A percentile compares a stretch with the other conserved stretches of the same genome.
Conservation (phyloP, 2,888 invertebrate species). For the Exocentrus adspersus region DNA sequence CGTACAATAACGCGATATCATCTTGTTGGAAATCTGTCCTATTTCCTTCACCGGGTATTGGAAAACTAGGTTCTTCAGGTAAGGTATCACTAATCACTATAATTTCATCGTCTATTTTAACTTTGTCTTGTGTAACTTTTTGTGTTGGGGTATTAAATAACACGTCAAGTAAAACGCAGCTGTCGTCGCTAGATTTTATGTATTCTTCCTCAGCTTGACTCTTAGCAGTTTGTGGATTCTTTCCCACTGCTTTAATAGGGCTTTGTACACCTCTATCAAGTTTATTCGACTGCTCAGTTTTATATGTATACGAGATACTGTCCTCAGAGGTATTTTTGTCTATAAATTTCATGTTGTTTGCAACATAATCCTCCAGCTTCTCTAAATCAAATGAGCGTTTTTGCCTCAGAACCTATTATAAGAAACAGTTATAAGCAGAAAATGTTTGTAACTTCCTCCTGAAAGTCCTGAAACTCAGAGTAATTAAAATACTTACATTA, state of each 20-base stretch:
- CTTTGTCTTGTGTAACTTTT: too few relatives aligned
- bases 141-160: neutral
- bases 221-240: neutral
- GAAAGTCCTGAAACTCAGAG: neutral
- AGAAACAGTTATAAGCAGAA: neutral
- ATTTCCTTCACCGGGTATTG: too few relatives aligned
- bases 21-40: neutral
- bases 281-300: neutral
- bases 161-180: neutral
- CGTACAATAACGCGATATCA: neutral
- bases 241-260: neutral
- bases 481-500: neutral
- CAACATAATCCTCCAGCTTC: conserved; percentile 34
- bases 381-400: conserved; percentile 29
- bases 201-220: neutral
- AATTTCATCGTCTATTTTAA: neutral
- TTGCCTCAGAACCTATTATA: too few relatives aligned
- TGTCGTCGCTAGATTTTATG: neutral
- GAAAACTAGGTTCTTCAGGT: neutral
- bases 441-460: too few relatives aligned
- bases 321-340: conserved; percentile 19
- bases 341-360: conserved; percentile 28
- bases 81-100: neutral
- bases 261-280: neutral
- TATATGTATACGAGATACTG: neutral